A percentile compares a stretch with the other conserved stretches of the same genome.
phyloP scores from a whole-genome alignment of 2,888 invertebrate genomes.

The Apamea anceps region DNA sequence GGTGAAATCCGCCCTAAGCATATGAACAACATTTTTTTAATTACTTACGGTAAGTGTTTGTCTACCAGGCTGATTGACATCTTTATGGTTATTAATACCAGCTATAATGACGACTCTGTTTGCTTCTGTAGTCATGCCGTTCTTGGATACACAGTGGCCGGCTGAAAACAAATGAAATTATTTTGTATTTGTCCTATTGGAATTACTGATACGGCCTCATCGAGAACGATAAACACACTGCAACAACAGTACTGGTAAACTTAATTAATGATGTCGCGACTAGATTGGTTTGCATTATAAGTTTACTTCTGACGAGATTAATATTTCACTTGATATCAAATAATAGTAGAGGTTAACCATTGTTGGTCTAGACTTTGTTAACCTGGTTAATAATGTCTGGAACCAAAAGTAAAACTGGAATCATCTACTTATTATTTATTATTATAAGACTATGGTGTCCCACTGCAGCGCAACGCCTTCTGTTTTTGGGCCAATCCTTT shows the following conservation, averaged over 20 bases:
- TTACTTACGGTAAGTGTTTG: conserved; percentile 78
- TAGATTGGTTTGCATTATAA: not conserved
- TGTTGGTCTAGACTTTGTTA: not conserved
- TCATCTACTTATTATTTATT: too few species aligned
- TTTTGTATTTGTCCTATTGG: not conserved
- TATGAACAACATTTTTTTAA: not conserved
- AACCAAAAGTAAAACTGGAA: not conserved
- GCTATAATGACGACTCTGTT: conserved; percentile 77
- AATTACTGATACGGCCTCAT: not conserved
- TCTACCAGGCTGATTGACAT: conserved; percentile 74
- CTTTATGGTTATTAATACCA: conserved; percentile 78
- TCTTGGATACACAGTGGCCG: conserved; percentile 80
- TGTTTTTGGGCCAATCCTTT: too few species aligned
- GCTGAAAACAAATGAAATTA: conserved; percentile 74
- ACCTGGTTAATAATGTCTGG: not conserved
- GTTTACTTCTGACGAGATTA: not conserved
- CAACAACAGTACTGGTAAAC: not conserved
- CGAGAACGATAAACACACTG: too few species aligned
- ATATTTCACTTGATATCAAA: not conserved
- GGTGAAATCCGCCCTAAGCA: not conserved
- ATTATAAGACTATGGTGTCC: too few species aligned
- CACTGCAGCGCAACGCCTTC: too few species aligned
- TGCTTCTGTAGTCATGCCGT: conserved; percentile 68
- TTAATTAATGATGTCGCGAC: not conserved
- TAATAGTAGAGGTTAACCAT: not conserved